Evolutionary conservation across 2,797 vertebrate species (phyloP).

Genomic region (Zalophus californianus): DNA sequence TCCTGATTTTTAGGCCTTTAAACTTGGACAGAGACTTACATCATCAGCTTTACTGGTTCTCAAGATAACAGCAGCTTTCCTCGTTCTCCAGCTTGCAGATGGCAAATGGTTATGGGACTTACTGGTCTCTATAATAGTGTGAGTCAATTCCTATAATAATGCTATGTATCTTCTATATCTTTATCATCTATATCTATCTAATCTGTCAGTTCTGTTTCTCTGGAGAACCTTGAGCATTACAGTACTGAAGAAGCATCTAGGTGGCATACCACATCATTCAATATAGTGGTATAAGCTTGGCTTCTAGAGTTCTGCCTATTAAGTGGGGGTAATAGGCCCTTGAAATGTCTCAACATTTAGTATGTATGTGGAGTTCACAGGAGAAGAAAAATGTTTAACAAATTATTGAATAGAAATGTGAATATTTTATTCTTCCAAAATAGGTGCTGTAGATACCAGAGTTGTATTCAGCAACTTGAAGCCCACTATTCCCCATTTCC

Average conservation of each 20-base stretch:
- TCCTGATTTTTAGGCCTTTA: neutral
- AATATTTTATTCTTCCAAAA: conserved; percentile 20
- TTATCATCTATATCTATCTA: neutral
- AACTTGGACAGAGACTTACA: too few species aligned
- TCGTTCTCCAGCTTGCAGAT: neutral
- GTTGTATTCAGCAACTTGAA: neutral
- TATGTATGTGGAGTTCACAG: neutral
- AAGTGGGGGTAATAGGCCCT: neutral
- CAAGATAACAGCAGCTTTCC: neutral
- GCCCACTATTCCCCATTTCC: neutral
- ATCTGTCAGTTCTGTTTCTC: neutral
- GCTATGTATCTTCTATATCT: neutral
- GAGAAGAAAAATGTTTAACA: neutral
- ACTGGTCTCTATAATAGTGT: neutral
- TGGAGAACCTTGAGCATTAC: neutral
- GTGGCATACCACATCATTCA: neutral
- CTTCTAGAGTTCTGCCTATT: neutral
- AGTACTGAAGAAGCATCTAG: neutral
- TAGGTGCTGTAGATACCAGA: neutral
- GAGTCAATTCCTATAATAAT: neutral
- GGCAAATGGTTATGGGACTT: neutral
- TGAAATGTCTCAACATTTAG: neutral
- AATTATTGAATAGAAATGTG: neutral
- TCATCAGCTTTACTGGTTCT: neutral
- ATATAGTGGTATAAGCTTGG: neutral